Evolutionary conservation across 2,888 invertebrate genomes (phyloP).

Genomic region (Lamproptera curius): DNA sequence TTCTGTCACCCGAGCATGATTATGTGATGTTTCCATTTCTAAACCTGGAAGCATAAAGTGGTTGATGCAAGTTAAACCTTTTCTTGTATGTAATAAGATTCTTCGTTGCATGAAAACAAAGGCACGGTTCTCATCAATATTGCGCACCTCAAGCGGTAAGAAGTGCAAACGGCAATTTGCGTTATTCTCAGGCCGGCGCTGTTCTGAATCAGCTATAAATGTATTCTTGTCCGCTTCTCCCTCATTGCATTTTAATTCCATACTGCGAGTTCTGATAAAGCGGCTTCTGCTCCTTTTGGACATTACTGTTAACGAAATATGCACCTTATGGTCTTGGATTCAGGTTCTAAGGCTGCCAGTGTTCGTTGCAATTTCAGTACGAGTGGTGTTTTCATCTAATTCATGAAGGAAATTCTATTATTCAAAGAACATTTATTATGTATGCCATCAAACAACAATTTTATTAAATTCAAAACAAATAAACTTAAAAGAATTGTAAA

Average conservation of each 20-base stretch:
- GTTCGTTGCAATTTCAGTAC: too few species aligned
- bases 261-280: constrained; percentile 16
- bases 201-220: constrained; percentile 16
- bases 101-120: neutral
- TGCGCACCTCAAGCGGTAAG: constrained; percentile 18
- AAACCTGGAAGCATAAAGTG: neutral
- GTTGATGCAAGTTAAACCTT: constrained; percentile 1
- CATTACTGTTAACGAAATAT: too few species aligned
- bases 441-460: too few species aligned
- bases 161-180: constrained; percentile 18
- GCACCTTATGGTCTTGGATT: too few species aligned
- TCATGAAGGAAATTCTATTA: too few species aligned
- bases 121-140: constrained; percentile 9
- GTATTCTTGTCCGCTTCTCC: constrained; percentile 11
- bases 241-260: constrained; percentile 12
- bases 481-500: too few species aligned
- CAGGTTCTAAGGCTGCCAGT: too few species aligned
- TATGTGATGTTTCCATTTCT: constrained; percentile 7
- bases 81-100: neutral
- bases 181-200: constrained; percentile 13
- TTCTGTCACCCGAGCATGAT: too few species aligned
- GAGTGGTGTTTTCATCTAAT: too few species aligned
- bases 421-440: too few species aligned
- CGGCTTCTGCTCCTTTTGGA: constrained; percentile 9
- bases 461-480: too few species aligned